Conservation (phyloP, 2,113 vertebrate species). For the Varanus komodoensis region DNA sequence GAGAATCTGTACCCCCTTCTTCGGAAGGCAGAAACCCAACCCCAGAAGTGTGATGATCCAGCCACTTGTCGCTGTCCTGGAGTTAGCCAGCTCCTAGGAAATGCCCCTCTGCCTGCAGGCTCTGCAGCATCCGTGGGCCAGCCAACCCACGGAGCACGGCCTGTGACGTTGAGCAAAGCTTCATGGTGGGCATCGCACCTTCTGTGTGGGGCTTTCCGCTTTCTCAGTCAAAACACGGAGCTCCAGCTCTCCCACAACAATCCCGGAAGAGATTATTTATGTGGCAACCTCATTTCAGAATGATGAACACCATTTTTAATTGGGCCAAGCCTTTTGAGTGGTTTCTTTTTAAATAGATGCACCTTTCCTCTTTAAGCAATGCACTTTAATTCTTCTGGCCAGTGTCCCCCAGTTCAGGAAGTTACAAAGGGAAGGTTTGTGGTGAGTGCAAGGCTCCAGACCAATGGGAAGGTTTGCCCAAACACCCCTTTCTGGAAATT, state of each 20-base stretch:
- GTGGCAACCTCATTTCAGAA: background rate
- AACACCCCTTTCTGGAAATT: slow-evolving; percentile 19
- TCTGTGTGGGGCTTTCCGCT: background rate
- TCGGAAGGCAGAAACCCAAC: background rate
- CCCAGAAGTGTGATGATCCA: rapidly evolving
- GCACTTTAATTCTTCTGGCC: slow-evolving; percentile 65
- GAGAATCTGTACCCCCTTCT: slow-evolving; percentile 7
- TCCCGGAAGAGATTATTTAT: background rate
- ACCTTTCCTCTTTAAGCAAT: slow-evolving; percentile 45
- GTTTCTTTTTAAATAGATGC: background rate
- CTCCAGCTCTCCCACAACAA: background rate
- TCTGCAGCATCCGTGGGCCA: slow-evolving; percentile 68
- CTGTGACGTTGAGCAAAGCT: rapidly evolving
- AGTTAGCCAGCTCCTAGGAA: slow-evolving; percentile 73
- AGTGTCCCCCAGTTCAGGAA: slow-evolving; percentile 44
- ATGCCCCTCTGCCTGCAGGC: background rate
- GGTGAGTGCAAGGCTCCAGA: slow-evolving; percentile 11
- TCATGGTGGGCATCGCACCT: rapidly evolving
- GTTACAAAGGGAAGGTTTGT: slow-evolving; percentile 11
- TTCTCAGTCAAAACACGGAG: rapidly evolving
- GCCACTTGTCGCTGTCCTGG: slow-evolving; percentile 26
- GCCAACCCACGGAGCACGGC: slow-evolving; percentile 74
- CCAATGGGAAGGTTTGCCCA: slow-evolving; percentile 15
- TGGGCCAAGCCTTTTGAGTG: background rate
- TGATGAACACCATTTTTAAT: background rate